phyloP scores from a whole-genome alignment of 2,888 invertebrate genomes.

The Acanthosepion pharaonis region DNA sequence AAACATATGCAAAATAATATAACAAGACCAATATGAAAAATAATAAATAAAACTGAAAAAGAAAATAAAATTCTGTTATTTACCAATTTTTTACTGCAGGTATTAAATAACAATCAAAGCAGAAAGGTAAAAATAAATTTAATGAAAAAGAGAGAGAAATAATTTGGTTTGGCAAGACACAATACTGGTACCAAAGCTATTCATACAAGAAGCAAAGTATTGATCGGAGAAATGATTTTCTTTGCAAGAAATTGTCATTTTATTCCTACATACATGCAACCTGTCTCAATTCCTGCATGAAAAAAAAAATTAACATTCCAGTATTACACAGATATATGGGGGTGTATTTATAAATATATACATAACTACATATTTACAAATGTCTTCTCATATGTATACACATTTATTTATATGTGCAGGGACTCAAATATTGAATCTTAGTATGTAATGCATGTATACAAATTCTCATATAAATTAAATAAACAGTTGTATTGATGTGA shows the following conservation, averaged over 20 bases:
- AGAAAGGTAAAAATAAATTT: neutral
- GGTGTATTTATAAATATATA: too few relatives aligned
- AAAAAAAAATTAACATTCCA: neutral
- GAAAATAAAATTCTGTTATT: neutral
- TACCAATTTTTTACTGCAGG: neutral
- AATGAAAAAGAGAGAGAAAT: neutral
- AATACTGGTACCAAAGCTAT: neutral
- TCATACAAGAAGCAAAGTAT: neutral
- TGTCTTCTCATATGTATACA: too few relatives aligned
- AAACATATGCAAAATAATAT: too few relatives aligned
- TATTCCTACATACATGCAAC: neutral
- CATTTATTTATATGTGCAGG: too few relatives aligned
- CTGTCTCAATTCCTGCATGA: neutral
- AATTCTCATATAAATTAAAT: too few relatives aligned
- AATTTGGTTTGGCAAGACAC: conserved; percentile 33
- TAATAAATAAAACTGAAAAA: neutral
- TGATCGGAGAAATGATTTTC: neutral
- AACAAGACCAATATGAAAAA: neutral
- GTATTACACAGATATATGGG: neutral
- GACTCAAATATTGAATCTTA: too few relatives aligned
- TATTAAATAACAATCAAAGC: conserved; percentile 11
- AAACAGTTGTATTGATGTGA: too few relatives aligned
- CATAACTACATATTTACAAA: too few relatives aligned
- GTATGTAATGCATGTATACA: too few relatives aligned
- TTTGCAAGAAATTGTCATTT: neutral